Conservation (phyloP, 2,113 vertebrate genomes). For the Butorides virescens region DNA sequence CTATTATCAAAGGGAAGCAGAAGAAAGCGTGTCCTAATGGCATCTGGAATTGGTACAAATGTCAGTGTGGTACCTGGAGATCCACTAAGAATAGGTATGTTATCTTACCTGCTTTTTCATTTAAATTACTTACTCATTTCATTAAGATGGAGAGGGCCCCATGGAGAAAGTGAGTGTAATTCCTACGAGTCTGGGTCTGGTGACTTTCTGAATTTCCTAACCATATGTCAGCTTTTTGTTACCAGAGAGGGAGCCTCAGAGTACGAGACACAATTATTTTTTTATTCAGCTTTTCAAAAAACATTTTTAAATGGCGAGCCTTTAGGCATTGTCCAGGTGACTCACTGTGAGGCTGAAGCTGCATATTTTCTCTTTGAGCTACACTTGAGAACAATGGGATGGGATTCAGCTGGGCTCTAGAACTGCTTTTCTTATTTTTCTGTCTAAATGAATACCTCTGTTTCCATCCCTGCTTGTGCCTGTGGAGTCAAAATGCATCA, state of each 20-base stretch:
- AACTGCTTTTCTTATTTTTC: background rate
- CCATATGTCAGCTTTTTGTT: background rate
- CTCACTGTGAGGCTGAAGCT: background rate
- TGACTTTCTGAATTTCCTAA: background rate
- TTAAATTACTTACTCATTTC: background rate
- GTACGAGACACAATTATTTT: background rate
- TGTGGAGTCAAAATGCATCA: background rate
- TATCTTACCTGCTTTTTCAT: background rate
- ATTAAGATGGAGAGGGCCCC: background rate
- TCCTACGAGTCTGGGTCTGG: background rate
- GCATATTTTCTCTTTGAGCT: background rate
- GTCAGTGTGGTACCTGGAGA: conserved; percentile 73
- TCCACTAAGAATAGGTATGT: conserved; percentile 77
- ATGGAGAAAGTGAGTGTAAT: background rate
- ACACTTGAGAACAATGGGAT: background rate
- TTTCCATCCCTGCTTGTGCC: background rate
- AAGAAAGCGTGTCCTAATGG: conserved; percentile 77
- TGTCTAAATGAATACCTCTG: background rate
- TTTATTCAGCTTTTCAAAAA: background rate
- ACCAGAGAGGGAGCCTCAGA: background rate
- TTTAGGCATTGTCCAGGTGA: background rate
- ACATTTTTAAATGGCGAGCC: background rate
- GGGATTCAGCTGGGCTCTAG: background rate
- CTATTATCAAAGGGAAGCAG: conserved; percentile 55
- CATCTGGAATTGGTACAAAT: conserved; percentile 72